Evolutionary conservation across 2,888 invertebrate genomes (phyloP), one percentile per base, ranked within the genome.

Genomic region (Plagodis pulveraria): DNA sequence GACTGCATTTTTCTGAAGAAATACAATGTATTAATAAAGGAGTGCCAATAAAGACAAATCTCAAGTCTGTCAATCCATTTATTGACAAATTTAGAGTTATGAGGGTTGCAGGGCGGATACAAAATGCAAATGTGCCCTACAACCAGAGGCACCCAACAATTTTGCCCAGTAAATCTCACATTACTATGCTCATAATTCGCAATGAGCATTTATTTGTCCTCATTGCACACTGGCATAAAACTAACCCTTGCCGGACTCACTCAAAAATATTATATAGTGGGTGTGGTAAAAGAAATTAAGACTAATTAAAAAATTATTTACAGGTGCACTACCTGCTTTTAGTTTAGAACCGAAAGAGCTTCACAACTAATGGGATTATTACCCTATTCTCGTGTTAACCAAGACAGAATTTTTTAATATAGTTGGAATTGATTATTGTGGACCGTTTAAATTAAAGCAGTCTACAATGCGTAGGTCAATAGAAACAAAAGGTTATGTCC

Each of bases 131-230:
- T 11, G 10, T 46, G 10, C 11, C 45, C 6, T 46, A 33, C 34
- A n/a, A 4, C 6, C 45, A 46, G n/a, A 46, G 33, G 34, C n/a
- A 9, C 11, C 45, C 45, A 5, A 47, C 9, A 47, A 47, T 47
- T 8, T 35, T 47, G 36, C 47, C 47, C 2, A n/a, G 9, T 6
- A 47, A 11, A 11, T 47, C 35, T 35, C 35, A 47, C 11, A 6
- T 47, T 11, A 35, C 47, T 35, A 47, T 6, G 6, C 22, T 47
- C 11, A 47, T 47, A 4, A 47, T 47, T 12, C 47, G 47, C 7
- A 34, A 47, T 47, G 47, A 47, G 22, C 47, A 47, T 9, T n/a
- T n/a, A n/a, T n/a, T 35, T 47, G n/a, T 34, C 47, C 4, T 35
- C 35, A 9, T 9, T 46, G 45, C 45, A 46, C 34, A 5, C n/a